These are phyloP conservation scores for Echinometra lucunter DNA, from an alignment of 53 echinoderm and acorn worm genomes.

Conservation along the genomic window DNA sequence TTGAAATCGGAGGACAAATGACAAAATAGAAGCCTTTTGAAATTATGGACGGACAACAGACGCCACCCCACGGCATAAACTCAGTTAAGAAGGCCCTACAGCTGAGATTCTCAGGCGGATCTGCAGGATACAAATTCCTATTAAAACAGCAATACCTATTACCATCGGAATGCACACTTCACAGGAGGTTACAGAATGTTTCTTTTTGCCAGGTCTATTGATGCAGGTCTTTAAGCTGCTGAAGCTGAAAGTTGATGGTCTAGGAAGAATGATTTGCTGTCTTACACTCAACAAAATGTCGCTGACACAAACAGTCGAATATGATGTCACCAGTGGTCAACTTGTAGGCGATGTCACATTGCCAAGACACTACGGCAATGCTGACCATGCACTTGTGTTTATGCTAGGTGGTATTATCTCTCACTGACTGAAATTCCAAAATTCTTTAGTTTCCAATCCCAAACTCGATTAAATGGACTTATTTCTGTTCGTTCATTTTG, in stretches of 20 bases:
- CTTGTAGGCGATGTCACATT: slow-evolving; percentile 73
- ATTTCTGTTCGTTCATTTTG: no score
- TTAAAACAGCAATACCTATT: slow-evolving; percentile 26
- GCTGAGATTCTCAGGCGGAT: slow-evolving; percentile 49
- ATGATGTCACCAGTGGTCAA: slow-evolving; percentile 67
- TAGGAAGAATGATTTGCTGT: slow-evolving; percentile 73
- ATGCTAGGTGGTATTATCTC: slow-evolving; percentile 75
- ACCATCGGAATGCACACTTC: slow-evolving; percentile 65
- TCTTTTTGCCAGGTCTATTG: slow-evolving; percentile 62
- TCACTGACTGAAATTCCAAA: no score
- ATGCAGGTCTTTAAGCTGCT: slow-evolving; percentile 67
- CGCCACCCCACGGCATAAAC: no score
- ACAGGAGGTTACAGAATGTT: slow-evolving; percentile 47
- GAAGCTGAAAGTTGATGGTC: slow-evolving; percentile 64
- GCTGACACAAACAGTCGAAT: slow-evolving; percentile 73
- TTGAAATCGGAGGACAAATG: no score
- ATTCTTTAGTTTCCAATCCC: no score
- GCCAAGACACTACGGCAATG: slow-evolving; percentile 71
- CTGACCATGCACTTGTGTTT: slow-evolving; percentile 74
- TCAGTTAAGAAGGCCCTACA: no score
- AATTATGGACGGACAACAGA: no score
- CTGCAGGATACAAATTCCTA: slow-evolving; percentile 34
- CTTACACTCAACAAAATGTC: slow-evolving; percentile 82
- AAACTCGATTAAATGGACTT: no score
- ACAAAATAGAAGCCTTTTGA: no score